Evolutionary conservation across 2,113 vertebrate genomes (phyloP), one percentile per base, ranked within the genome.

Genomic region (Channa argus): DNA sequence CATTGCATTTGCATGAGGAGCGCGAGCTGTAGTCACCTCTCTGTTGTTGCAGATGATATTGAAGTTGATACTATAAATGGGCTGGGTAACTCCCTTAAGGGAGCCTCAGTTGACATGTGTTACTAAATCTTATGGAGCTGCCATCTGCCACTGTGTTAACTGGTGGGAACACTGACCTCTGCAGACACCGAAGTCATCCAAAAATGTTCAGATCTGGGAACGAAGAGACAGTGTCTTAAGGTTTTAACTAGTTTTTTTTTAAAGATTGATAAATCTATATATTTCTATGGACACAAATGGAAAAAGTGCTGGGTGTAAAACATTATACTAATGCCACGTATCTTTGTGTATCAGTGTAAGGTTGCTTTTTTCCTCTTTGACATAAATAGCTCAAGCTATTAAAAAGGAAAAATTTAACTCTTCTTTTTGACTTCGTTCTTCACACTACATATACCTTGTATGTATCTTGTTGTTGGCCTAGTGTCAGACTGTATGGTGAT

Each of bases 101-200:
- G 90, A 91, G 89, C 76, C 72, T 83, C 83, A 58, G 86, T 87
- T 94, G 92, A 94, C 91, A 92, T 82, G 92, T 93, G 89, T 94
- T 94, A 93, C 86, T 94, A 93, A 93, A 93, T 94, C 93, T 94
- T 93, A 83, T 76, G 72, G 86, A 89, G 90, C 90, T 90, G 86
- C 94, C 93, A 94, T 94, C 93, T 94, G 93, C 90, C 84, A 77
- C 86, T 68, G 83, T 84, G 89, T 71, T 91, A 89, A 88, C 90
- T 90, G 89, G 79, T 90, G 88, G 88, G 87, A 90, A 87, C 55
- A 76, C 70, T 91, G 89, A 94, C 91, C 94, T 93, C 91, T 88
- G 89, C 68, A 87, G 86, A 88, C 76, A 86, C 81, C 53, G 81
- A 90, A 91, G 92, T 92, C 89, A 89, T 90, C 72, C 84, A 86